Conservation (phyloP, 2,113 vertebrate genomes). For the Apaloderma vittatum region DNA sequence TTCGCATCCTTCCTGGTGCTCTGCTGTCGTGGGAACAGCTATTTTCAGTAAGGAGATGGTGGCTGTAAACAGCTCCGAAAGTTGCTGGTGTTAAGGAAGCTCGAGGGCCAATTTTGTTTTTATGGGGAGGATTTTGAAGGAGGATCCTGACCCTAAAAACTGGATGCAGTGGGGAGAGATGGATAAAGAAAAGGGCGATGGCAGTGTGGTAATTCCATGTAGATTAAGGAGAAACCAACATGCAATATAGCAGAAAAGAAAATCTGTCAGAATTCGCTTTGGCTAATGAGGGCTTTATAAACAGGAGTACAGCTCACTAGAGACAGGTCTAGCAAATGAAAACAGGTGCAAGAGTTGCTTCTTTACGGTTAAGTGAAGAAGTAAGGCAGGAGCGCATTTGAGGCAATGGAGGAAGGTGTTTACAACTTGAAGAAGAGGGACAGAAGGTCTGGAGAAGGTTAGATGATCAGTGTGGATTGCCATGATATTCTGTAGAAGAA, state of each 20-base stretch:
- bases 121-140: not conserved
- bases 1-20: not conserved
- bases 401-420: not conserved
- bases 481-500: not conserved
- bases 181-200: not conserved
- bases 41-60: not conserved
- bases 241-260: not conserved
- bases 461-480: not conserved
- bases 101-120: not conserved
- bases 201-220: rapidly evolving
- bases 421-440: not conserved
- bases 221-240: not conserved
- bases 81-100: not conserved
- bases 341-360: not conserved
- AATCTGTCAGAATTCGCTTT: not conserved
- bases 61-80: not conserved
- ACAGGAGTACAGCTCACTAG: not conserved
- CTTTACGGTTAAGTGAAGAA: not conserved
- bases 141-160: not conserved
- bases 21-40: not conserved
- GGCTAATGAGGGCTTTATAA: not conserved
- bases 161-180: not conserved
- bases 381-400: not conserved
- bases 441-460: not conserved
- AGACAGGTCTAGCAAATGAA: not conserved